Percentiles rank a stretch among this genome's conserved stretches.
Conservation (phyloP, 2,888 invertebrate genomes). For the Tanaodytes sp. region DNA sequence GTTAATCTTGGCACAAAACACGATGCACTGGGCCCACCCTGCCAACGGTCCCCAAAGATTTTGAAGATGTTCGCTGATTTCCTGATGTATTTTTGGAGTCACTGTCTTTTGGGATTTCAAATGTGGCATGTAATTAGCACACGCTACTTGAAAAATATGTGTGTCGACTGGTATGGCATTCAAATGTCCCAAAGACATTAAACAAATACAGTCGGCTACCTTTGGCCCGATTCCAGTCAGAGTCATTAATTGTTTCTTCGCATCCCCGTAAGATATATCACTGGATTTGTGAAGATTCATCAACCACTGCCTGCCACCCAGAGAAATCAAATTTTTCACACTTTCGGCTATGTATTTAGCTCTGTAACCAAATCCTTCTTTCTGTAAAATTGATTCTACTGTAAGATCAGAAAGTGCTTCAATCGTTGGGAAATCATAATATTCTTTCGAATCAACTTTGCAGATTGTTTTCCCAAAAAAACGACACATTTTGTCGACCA, state of each 20-base stretch:
- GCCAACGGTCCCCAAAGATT: constrained; percentile 87
- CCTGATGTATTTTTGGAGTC: constrained; percentile 87
- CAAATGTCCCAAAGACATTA: constrained; percentile 94
- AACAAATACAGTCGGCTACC: constrained; percentile 97
- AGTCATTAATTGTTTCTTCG: constrained; percentile 82
- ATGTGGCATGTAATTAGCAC: constrained; percentile 85
- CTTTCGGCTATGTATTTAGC: constrained; percentile 88
- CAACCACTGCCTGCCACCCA: constrained; percentile 85
- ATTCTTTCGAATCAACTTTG: constrained; percentile 77
- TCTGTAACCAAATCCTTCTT: constrained; percentile 89
- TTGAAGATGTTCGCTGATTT: constrained; percentile 88
- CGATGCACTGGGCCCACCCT: constrained; percentile 96
- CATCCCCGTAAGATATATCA: constrained; percentile 80
- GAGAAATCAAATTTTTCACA: constrained; percentile 79
- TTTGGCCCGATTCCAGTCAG: constrained; percentile 95
- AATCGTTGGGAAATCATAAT: constrained; percentile 88
- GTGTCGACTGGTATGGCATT: constrained; percentile 96
- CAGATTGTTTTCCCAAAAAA: constrained; percentile 87
- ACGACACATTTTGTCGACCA: constrained; percentile 91
- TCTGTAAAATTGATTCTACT: constrained; percentile 82
- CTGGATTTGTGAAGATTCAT: constrained; percentile 75
- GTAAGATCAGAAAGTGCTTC: constrained; percentile 76
- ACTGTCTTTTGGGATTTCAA: constrained; percentile 83
- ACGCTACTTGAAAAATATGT: constrained; percentile 94
- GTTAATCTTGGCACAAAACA: constrained; percentile 71